Conservation (phyloP, 2,797 vertebrate genomes). For the Bufotes viridis region DNA sequence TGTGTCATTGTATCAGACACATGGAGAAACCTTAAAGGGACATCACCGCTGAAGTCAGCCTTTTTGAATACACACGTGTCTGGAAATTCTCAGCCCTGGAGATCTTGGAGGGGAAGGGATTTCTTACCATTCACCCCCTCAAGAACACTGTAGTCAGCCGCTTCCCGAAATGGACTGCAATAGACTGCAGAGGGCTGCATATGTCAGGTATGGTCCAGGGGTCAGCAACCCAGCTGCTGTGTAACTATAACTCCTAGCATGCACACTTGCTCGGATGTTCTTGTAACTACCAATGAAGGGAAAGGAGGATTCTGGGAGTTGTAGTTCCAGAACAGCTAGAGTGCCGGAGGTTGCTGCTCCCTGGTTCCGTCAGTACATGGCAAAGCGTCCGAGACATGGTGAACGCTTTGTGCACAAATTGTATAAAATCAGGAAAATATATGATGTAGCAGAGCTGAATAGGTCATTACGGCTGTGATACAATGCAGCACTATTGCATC, state of each 20-base stretch:
- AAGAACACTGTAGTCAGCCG: not conserved
- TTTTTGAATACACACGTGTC: not conserved
- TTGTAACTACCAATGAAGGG: too few relatives aligned
- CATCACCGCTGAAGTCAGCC: not conserved
- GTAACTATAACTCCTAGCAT: too few relatives aligned
- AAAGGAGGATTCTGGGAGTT: too few relatives aligned
- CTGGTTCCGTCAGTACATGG: not conserved
- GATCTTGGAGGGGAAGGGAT: not conserved
- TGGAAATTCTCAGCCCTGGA: not conserved
- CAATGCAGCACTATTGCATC: not conserved
- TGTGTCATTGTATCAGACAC: not conserved
- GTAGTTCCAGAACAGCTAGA: too few relatives aligned
- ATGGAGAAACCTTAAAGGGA: not conserved
- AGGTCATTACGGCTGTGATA: not conserved
- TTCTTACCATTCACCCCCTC: not conserved
- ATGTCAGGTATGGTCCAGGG: too few relatives aligned
- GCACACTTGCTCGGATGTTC: too few relatives aligned
- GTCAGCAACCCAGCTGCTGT: too few relatives aligned
- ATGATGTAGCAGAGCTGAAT: not conserved
- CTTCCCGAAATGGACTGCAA: not conserved
- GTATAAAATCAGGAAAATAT: not conserved
- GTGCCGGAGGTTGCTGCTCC: too few relatives aligned
- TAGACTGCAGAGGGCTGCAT: not conserved
- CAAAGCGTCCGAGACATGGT: not conserved
- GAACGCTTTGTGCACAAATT: too few relatives aligned